Base-by-base conservation (phyloP, 2,113 vertebrate genomes). In the Hippocampus barbouri region DNA sequence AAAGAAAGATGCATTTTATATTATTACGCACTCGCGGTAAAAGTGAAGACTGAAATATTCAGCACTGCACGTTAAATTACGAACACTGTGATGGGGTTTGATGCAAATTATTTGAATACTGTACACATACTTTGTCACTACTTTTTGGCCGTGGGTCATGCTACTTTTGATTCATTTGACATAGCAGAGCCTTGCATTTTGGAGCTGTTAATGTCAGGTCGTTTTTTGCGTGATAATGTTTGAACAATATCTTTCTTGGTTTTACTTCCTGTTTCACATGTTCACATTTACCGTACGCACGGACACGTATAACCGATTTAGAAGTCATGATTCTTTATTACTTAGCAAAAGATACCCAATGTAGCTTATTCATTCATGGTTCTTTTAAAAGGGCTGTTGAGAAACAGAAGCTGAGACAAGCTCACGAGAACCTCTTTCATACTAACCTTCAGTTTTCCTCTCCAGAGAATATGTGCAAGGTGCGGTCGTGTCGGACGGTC, bases 391-490 rank as follows among this genome's bases (percentile, higher is more conserved):
- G 49, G 49, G 2, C 6, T 20, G 25, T 27, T 34, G 27, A 38
- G 6, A 2, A 45, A 40, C 23, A 8, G 8, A 11, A 23, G 25
- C 10, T 27, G n/a, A 57, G 25, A 25, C 10, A 25, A 57, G 15
- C 4, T 27, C 11, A 23, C 20, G 10, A 10, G 16, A 60, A 60
- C 14, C 30, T 10, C 18, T 66, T 27, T 66, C 0, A 75, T 12
- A 77, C 92, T 1, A 78, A 98, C 97, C 96, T 12, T 96, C 94
- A 47, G 92, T 80, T 78, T 88, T 94, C 75, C 90, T 85, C 86
- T 99, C 96, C 90, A 98, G 83, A 0, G 91, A 95, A 86, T 98
- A 99, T 0, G 95, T 98, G 85, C 97, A 98, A 0, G 96, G 96
- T 1, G 95, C 95, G 81, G 90, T 90, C 25, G 93, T 94, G 68